Conservation (phyloP, 2,113 vertebrate genomes). For the Camelus bactrianus region DNA sequence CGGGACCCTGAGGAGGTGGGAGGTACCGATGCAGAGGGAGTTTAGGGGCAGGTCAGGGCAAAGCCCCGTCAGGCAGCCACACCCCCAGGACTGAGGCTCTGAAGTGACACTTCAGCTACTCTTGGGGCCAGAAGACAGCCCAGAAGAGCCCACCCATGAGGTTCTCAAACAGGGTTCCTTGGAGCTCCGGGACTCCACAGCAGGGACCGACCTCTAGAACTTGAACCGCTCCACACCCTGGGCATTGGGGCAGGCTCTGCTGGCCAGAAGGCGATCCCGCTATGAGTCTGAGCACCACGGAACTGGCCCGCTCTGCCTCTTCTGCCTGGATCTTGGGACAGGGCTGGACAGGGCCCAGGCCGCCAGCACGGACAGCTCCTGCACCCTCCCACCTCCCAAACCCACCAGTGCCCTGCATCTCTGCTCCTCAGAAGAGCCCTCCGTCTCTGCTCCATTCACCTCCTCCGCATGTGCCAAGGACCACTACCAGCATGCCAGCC, state of each 20-base stretch:
- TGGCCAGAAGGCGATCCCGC: background rate
- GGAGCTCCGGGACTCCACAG: background rate
- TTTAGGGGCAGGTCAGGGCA: no score
- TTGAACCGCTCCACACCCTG: accelerated
- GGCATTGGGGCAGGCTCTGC: background rate
- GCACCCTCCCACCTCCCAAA: no score
- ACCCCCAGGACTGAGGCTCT: accelerated
- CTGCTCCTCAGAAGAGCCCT: no score
- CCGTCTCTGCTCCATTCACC: no score
- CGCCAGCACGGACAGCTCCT: accelerated
- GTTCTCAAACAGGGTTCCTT: background rate
- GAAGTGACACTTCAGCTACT: no score
- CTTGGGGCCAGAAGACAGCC: background rate
- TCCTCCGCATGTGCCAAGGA: no score
- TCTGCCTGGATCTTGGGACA: background rate
- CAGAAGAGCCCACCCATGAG: accelerated
- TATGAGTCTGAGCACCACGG: background rate
- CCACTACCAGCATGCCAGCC: no score
- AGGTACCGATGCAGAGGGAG: no score
- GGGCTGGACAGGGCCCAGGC: background rate
- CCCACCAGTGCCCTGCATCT: no score
- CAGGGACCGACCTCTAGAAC: accelerated
- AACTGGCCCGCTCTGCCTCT: background rate
- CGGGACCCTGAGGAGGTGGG: background rate
- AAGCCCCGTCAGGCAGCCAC: no score